phyloP scores from a whole-genome alignment of 2,888 invertebrate genomes.

The Pocota personata region DNA sequence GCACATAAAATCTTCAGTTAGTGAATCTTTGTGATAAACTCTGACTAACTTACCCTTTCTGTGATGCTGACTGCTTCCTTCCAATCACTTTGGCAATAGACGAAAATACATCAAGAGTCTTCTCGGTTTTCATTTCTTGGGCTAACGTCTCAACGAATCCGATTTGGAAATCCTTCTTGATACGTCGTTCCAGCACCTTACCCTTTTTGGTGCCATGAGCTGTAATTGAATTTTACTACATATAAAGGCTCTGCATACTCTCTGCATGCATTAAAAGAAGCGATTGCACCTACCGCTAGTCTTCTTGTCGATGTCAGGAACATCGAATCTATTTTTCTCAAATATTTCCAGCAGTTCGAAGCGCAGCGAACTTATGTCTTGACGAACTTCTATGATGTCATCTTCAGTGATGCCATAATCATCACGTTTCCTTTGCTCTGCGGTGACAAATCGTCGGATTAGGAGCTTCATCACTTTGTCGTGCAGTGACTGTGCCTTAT shows the following conservation, averaged over 20 bases:
- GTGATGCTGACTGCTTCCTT: conserved; percentile 82
- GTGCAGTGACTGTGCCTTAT: conserved; percentile 88
- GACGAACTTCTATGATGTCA: conserved; percentile 98
- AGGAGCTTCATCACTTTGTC: conserved; percentile 94
- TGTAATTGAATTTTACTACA: conserved; percentile 81
- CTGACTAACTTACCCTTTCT: conserved; percentile 77
- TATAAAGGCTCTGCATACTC: not conserved
- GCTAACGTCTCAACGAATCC: conserved; percentile 93
- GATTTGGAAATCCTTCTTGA: conserved; percentile 95
- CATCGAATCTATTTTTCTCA: conserved; percentile 93
- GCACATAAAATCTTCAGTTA: not conserved
- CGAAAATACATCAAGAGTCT: conserved; percentile 91
- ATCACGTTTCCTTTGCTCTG: conserved; percentile 94
- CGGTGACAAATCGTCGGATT: conserved; percentile 94
- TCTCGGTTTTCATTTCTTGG: conserved; percentile 88
- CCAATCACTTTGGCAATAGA: conserved; percentile 93
- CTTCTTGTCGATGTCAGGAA: conserved; percentile 89
- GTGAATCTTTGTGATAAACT: not conserved
- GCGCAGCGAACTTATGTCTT: conserved; percentile 97
- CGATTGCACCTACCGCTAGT: conserved; percentile 77
- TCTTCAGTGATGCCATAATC: conserved; percentile 97
- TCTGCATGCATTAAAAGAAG: not conserved
- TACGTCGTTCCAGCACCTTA: conserved; percentile 92
- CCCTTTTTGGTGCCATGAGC: conserved; percentile 89
- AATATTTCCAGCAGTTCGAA: conserved; percentile 97